Conservation (phyloP, 2,888 invertebrate species). For the Ectropis crepuscularia region DNA sequence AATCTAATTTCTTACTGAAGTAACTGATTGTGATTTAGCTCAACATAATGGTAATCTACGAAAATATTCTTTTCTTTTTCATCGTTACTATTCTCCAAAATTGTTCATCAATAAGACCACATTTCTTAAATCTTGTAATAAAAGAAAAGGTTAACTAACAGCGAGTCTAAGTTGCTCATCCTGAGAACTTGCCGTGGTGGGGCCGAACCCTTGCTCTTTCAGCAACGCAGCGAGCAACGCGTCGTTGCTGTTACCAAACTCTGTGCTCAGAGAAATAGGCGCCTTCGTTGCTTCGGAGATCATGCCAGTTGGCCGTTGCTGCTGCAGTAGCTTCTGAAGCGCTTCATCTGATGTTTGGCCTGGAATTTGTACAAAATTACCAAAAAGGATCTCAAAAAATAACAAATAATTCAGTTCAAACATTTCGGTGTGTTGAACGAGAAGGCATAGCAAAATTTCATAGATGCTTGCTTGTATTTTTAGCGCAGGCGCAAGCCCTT, state of each 20-base stretch:
- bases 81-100: background rate
- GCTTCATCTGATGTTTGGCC: slow-evolving; percentile 79
- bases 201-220: slow-evolving; percentile 89
- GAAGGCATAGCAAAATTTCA: background rate
- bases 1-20: too few species aligned
- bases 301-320: slow-evolving; percentile 68
- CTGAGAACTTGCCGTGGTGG: slow-evolving; percentile 87
- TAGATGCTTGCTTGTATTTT: background rate
- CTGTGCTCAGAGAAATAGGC: slow-evolving; percentile 77
- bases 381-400: background rate
- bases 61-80: background rate
- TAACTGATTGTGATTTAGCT: too few species aligned
- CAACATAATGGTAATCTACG: too few species aligned
- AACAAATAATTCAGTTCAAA: too few species aligned
- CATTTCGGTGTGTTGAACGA: too few species aligned
- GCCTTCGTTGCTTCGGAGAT: slow-evolving; percentile 73
- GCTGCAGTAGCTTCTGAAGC: slow-evolving; percentile 68
- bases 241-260: slow-evolving; percentile 87
- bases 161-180: slow-evolving; percentile 84
- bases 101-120: slow-evolving; percentile 6
- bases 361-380: slow-evolving; percentile 45
- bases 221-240: slow-evolving; percentile 88
- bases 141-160: slow-evolving; percentile 70
- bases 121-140: slow-evolving; percentile 31
- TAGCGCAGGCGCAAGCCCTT: background rate